Base-by-base conservation (phyloP, 2,113 vertebrate genomes). In the rat (Rattus norvegicus) region DNA sequence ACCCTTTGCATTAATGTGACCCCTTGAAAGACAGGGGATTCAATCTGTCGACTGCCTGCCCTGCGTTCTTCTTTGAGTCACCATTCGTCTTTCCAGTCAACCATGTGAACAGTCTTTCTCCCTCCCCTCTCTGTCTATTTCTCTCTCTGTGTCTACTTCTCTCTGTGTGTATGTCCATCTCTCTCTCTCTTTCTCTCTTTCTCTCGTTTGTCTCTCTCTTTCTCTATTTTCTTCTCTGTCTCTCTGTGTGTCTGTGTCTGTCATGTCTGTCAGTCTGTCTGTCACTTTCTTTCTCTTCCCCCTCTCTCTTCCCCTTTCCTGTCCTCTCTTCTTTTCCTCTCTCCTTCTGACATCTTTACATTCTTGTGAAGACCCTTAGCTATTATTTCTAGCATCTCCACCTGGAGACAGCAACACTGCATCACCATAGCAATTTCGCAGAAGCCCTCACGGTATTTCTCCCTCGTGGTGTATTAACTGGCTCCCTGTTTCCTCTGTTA, bases 51-150 rank as follows among this genome's bases (percentile, higher is more conserved):
- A 70, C 69, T 52, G 80, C 49, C 89, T 67, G 89, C 52, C 76
- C 76, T 52, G 22, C 9, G 26, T 65, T 90, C 63, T 22, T 63
- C 77, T 80, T 69, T 84, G 91, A 95, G 75, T 95, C 86, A 76
- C 36, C 7, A 11, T 87, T 52, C 22, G 28, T 91, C 86, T 91
- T 95, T 54, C 61, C 61, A 84, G 33, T 70, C 52, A 54, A 59
- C 84, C 52, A 76, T 28, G n/a, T 81, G 72, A 93, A 56, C 24
- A 69, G 39, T 47, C 33, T 81, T 8, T 28, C 33, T 33, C 26
- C 30, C 12, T 49, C 2, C 61, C 13, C 72, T 16, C 7, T 73
- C 9, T 59, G 56, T 19, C 2, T 59, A 54, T 6, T 54, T 54
- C 52, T 54, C 7, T 54, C 52, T 54, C 9, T 5, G 56, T 59